These are phyloP conservation scores for Pristionchus fissidentatus DNA, from an alignment of 2,888 invertebrate species.

Conservation along the genomic window DNA sequence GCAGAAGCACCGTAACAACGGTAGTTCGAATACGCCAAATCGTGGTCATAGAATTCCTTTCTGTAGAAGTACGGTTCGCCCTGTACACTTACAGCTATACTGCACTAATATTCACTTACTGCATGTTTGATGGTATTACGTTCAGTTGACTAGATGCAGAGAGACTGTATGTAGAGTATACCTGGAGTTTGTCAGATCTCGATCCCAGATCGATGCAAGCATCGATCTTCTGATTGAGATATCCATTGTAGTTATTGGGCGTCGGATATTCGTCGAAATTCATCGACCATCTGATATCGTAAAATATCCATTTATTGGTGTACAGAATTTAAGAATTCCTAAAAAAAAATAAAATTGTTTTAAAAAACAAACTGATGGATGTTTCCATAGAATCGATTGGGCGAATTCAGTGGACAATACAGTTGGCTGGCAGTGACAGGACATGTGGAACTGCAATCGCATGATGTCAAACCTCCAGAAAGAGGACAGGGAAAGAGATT, in stretches of 20 bases:
- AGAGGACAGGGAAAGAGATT: no score
- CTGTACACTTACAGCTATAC: no score
- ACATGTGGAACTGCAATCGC: not conserved
- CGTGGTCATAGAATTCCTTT: not conserved
- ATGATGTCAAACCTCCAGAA: no score
- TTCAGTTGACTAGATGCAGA: no score
- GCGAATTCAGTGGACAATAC: slow-evolving; percentile 14
- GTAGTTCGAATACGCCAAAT: not conserved
- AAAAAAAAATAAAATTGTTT: not conserved
- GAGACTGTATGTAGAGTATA: no score
- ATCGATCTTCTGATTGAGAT: slow-evolving; percentile 25
- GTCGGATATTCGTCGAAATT: slow-evolving; percentile 22
- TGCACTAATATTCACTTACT: no score
- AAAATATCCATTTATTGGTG: not conserved
- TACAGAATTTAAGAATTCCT: not conserved
- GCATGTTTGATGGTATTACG: no score
- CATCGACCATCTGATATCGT: not conserved
- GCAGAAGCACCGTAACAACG: no score
- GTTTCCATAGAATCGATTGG: slow-evolving; percentile 28
- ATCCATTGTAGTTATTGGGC: not conserved
- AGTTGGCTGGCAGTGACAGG: not conserved
- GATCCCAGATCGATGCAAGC: slow-evolving; percentile 10
- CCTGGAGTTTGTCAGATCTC: slow-evolving; percentile 12
- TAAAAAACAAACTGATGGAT: not conserved
- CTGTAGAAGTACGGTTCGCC: not conserved